Conservation (phyloP, 2,888 invertebrate species). For the Melinaea menophilus region DNA sequence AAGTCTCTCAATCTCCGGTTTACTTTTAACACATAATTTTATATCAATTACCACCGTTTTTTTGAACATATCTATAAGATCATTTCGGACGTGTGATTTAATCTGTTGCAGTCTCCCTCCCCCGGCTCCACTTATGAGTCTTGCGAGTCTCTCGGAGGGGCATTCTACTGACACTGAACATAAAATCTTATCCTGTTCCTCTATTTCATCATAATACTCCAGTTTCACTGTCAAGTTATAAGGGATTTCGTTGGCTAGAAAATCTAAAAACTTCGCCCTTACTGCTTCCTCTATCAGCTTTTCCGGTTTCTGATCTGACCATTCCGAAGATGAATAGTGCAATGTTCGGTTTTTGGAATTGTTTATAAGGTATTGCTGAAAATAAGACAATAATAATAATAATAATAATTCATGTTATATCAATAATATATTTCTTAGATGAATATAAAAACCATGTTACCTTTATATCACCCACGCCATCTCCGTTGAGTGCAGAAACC, state of each 20-base stretch:
- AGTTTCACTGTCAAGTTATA: slow-evolving; percentile 83
- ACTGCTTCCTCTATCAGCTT: slow-evolving; percentile 85
- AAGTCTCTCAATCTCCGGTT: slow-evolving; percentile 36
- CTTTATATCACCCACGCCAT: slow-evolving; percentile 84
- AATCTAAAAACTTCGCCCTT: slow-evolving; percentile 89
- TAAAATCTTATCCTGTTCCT: slow-evolving; percentile 67
- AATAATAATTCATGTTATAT: not conserved
- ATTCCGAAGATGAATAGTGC: slow-evolving; percentile 81
- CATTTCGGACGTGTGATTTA: slow-evolving; percentile 79
- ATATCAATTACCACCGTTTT: slow-evolving; percentile 73
- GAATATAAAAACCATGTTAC: slow-evolving; percentile 50
- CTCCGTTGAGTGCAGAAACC: slow-evolving; percentile 90
- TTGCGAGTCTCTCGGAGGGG: slow-evolving; percentile 79
- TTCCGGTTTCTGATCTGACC: slow-evolving; percentile 86
- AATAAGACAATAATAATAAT: slow-evolving; percentile 26
- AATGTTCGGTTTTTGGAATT: slow-evolving; percentile 82
- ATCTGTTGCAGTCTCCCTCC: slow-evolving; percentile 86
- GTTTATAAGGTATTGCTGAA: slow-evolving; percentile 82
- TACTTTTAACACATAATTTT: slow-evolving; percentile 47
- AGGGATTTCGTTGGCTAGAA: slow-evolving; percentile 91
- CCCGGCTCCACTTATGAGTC: slow-evolving; percentile 81
- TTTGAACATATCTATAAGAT: slow-evolving; percentile 81
- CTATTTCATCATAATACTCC: slow-evolving; percentile 80
- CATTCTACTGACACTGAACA: slow-evolving; percentile 81
- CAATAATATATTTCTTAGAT: not conserved